phyloP scores from a whole-genome alignment of 1,140 invertebrate genomes.

The Leguminivora glycinivorella region DNA sequence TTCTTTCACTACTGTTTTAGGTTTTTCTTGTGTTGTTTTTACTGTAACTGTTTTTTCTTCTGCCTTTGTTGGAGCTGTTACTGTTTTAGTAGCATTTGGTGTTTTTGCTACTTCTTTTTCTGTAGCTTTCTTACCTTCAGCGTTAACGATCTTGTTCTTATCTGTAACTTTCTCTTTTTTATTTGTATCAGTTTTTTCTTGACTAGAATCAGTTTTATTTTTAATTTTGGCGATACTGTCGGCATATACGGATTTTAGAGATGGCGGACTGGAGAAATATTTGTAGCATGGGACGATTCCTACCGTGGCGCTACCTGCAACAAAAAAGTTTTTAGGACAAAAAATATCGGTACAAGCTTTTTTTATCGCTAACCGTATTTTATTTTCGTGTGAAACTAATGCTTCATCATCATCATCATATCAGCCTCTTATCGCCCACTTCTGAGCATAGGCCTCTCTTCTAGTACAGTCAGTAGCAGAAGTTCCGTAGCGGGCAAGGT shows the following conservation, averaged over 20 bases:
- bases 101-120: background rate
- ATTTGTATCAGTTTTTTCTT: constrained; percentile 14
- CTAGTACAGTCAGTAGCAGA: too few relatives aligned
- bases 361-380: too few relatives aligned
- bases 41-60: constrained; percentile 7
- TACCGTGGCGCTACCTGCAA: constrained; percentile 53
- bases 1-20: constrained; percentile 15
- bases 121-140: background rate
- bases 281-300: constrained; percentile 50
- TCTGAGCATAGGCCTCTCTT: too few relatives aligned
- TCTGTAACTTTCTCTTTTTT: constrained; percentile 30
- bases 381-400: too few relatives aligned
- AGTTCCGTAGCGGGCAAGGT: too few relatives aligned
- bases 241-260: constrained; percentile 47
- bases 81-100: background rate
- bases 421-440: too few relatives aligned
- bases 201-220: constrained; percentile 15
- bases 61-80: too few relatives aligned
- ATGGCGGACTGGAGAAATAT: constrained; percentile 49
- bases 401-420: too few relatives aligned
- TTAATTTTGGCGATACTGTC: constrained; percentile 24
- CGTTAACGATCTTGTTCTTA: too few relatives aligned
- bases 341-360: background rate
- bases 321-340: too few relatives aligned
- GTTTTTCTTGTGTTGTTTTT: constrained; percentile 4